Evolutionary conservation across 2,797 vertebrate species (phyloP), one percentile per base, ranked within the genome.

Genomic region (Mormyrops attenuatus): DNA sequence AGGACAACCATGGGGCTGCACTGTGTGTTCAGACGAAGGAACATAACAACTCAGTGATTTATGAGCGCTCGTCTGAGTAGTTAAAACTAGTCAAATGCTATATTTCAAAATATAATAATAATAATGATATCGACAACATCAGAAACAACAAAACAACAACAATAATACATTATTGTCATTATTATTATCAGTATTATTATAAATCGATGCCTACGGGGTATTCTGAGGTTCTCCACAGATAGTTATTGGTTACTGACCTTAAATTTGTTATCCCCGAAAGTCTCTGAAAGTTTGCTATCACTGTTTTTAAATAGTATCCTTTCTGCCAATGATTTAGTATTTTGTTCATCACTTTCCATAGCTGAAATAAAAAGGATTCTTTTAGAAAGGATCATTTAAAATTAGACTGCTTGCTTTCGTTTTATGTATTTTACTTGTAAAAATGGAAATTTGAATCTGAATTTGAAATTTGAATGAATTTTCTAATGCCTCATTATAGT

Each of bases 61-160:
- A 41, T 0, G 77, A 41, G 41, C 0, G 77, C 41, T 20, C 85
- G 89, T 47, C 38, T 44, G 6, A 41, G 77, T 20, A n/a, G 77
- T 17, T 41, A 9, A n/a, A 47, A n/a, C 38, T n/a, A n/a, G 20
- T 90, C 93, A 92, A 90, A 93, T 91, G 91, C 92, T 91, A 92
- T 92, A 92, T 93, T 93, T 92, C 92, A 91, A 90, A 86, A 92
- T 92, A 91, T 93, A 89, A 90, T 15, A 90, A 92, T 92, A 91
- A 34, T 84, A 93, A 93, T 93, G 9, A 4, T 49, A 85, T 44
- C 44, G 49, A 47, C 17, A 84, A 84, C 5, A 85, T 9, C 3
- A 9, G 38, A 34, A 82, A 82, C 26, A 82, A 20, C 6, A 41
- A 49, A 3, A 84, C 41, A 49, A 13, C 30, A 22, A 84, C 1